Evolutionary conservation across 2,888 invertebrate genomes (phyloP), one percentile per base, ranked within the genome.

Genomic region (Andrena fulva): DNA sequence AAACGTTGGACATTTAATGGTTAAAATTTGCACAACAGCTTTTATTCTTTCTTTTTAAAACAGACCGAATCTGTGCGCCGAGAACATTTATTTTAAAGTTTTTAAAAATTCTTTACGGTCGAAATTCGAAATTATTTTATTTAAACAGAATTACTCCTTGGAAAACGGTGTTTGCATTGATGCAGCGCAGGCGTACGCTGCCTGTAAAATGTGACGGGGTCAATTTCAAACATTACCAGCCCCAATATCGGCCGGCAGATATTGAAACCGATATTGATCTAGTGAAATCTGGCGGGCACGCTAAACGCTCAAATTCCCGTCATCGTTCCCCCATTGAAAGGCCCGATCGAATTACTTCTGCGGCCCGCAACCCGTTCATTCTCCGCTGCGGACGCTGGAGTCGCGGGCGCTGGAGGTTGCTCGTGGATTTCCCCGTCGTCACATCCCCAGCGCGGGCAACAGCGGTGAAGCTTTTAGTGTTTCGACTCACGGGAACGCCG

Each of bases 401-500:
- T 24, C 31, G 31, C 48, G 2, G 7, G n/a, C 48, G 35, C 35
- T 12, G 27, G 33, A 27, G 20, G 27, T 48, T 35, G 6, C 31
- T 33, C n/a, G 50, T 50, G 24, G 60, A 56, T 56, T 31, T 67
- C 33, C 62, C 10, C 35, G 20, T 69, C 42, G 56, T 35, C 24
- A 33, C 31, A 71, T 76, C 71, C 63, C 31, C 12, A 42, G 20
- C 56, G 31, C n/a, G n/a, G 16, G 48, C 33, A 31, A 29, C 29
- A 27, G 7, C 24, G 48, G 73, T 56, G 29, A 60, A 70, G 52
- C 72, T 59, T 71, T 88, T 71, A 16, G 77, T 66, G 80, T 87
- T 77, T 81, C 77, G 52, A 59, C 74, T 89, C 89, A 88, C 89
- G 90, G 85, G 84, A 81, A 71, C 82, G 86, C 66, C 71, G 68